Percentiles rank a stretch among this genome's conserved stretches.
phyloP scores from a whole-genome alignment of 2,888 invertebrate genomes.

The Tetranychus truncatus region DNA sequence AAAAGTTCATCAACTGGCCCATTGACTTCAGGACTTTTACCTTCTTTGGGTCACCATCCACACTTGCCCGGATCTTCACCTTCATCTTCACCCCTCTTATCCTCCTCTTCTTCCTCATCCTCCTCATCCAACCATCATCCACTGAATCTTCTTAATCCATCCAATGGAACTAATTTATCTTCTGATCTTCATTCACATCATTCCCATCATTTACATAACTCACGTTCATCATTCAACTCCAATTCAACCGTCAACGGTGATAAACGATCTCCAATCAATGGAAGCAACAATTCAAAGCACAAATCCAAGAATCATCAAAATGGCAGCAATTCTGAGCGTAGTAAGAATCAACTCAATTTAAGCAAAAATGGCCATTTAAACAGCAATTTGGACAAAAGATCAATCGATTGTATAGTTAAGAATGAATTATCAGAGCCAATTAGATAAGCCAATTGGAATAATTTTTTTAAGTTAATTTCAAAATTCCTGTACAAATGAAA shows the following conservation, averaged over 20 bases:
- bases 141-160: not conserved
- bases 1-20: not conserved
- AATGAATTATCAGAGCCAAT: not conserved
- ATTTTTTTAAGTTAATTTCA: not conserved
- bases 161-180: no score
- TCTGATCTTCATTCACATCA: no score
- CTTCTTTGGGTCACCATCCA: not conserved
- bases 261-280: no score
- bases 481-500: no score
- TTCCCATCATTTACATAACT: not conserved
- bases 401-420: not conserved
- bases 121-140: not conserved
- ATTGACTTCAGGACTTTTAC: not conserved
- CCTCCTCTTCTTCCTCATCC: not conserved
- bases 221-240: not conserved
- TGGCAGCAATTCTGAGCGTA: no score
- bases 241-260: no score
- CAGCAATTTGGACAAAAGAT: not conserved
- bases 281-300: not conserved
- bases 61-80: not conserved
- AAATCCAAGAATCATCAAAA: not conserved
- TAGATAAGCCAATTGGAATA: not conserved
- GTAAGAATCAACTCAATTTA: no score
- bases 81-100: not conserved
- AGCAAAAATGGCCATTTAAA: not conserved